Conservation (phyloP, 2,888 invertebrate species). For the Dermolepida albohirtum region DNA sequence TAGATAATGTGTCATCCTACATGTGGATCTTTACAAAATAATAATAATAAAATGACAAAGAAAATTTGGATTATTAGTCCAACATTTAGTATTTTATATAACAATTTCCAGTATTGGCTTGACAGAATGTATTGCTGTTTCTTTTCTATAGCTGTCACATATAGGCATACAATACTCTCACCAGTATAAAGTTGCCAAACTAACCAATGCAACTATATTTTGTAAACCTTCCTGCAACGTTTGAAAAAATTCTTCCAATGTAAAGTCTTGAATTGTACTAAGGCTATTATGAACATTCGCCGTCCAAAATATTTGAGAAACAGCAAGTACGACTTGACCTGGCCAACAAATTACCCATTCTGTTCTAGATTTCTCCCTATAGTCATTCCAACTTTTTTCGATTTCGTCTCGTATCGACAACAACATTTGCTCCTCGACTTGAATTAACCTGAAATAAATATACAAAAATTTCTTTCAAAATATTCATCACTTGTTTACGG, state of each 20-base stretch:
- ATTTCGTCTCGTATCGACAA: constrained; percentile 78
- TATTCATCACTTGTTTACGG: neutral
- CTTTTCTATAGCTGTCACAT: neutral
- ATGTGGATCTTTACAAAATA: too few relatives aligned
- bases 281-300: constrained; percentile 79
- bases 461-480: neutral
- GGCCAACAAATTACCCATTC: constrained; percentile 84
- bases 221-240: constrained; percentile 74
- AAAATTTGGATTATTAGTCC: too few relatives aligned
- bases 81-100: too few relatives aligned
- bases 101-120: neutral
- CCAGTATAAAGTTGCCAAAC: neutral
- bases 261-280: constrained; percentile 65
- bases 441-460: constrained; percentile 65
- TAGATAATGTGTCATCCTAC: too few relatives aligned
- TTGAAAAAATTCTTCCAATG: constrained; percentile 70
- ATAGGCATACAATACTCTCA: too few relatives aligned
- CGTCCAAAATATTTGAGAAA: constrained; percentile 88
- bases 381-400: constrained; percentile 74
- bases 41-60: too few relatives aligned
- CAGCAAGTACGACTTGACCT: constrained; percentile 84
- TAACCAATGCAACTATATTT: constrained; percentile 77
- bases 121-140: neutral
- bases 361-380: constrained; percentile 69
- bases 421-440: constrained; percentile 87